These are phyloP conservation scores for Corythornis cristatus DNA, from an alignment of 2,113 vertebrate species.

Conservation along the genomic window DNA sequence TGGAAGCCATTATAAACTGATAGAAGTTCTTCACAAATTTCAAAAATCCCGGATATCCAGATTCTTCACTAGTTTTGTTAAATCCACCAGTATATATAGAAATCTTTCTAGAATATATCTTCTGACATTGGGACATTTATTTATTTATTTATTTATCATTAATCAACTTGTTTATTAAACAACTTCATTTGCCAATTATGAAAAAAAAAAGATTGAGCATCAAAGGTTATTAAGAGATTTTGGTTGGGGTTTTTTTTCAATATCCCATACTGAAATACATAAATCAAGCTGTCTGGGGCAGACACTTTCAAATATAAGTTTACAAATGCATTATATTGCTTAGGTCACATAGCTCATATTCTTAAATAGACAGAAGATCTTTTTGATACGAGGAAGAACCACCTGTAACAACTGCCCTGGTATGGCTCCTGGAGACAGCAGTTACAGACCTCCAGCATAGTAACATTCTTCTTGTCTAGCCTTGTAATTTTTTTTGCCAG, in stretches of 20 bases:
- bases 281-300: background rate
- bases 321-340: background rate
- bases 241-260: background rate
- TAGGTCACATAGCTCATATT: background rate
- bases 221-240: background rate
- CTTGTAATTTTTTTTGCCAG: conserved; percentile 59
- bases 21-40: background rate
- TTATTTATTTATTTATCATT: background rate
- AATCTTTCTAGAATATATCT: background rate
- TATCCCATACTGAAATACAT: background rate
- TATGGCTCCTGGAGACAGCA: background rate
- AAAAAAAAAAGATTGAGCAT: background rate
- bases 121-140: background rate
- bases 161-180: background rate
- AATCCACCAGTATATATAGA: background rate
- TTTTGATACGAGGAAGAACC: background rate
- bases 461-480: conserved; percentile 31
- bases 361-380: background rate
- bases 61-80: background rate
- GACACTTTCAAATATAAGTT: background rate
- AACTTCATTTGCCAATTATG: background rate
- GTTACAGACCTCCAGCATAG: conserved; percentile 25
- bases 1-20: background rate
- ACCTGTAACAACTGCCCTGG: background rate
- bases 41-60: background rate